Evolutionary conservation across 2,113 vertebrate species (phyloP).

Genomic region (Desmodus rotundus): DNA sequence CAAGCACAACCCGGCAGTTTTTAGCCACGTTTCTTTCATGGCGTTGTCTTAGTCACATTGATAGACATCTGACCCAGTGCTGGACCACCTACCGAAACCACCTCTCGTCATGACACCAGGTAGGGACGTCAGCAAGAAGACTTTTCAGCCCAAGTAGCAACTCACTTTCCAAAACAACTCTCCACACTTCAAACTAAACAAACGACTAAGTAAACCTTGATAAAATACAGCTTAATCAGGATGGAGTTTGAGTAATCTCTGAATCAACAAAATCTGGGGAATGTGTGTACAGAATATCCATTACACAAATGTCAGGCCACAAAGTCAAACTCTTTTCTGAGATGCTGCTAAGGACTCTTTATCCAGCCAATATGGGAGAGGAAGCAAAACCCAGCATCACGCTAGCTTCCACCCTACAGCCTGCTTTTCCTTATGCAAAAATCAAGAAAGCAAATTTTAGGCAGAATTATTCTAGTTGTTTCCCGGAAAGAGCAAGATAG

Average conservation of each 20-base stretch:
- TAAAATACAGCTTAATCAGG: conserved; percentile 64
- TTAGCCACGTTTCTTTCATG: background rate
- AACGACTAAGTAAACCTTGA: conserved; percentile 43
- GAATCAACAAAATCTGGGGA: conserved; percentile 63
- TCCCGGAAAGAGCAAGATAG: background rate
- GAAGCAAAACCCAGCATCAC: background rate
- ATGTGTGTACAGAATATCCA: conserved; percentile 58
- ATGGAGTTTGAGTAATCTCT: conserved; percentile 60
- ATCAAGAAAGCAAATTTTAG: background rate
- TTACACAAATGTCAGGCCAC: conserved; percentile 66
- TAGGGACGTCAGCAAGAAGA: conserved; percentile 10
- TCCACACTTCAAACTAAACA: conserved; percentile 41
- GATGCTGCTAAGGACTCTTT: conserved; percentile 13
- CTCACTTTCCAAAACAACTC: conserved; percentile 48
- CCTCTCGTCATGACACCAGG: background rate
- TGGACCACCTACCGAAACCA: background rate
- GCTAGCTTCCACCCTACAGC: background rate
- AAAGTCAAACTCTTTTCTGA: conserved; percentile 54
- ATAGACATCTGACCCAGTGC: background rate
- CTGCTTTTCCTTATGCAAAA: background rate
- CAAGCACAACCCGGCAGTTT: background rate
- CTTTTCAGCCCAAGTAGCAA: background rate
- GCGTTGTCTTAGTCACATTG: background rate
- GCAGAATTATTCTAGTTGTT: background rate
- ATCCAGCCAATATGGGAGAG: conserved; percentile 12